Evolutionary conservation across 2,797 vertebrate genomes (phyloP).

Genomic region (Argya squamiceps): DNA sequence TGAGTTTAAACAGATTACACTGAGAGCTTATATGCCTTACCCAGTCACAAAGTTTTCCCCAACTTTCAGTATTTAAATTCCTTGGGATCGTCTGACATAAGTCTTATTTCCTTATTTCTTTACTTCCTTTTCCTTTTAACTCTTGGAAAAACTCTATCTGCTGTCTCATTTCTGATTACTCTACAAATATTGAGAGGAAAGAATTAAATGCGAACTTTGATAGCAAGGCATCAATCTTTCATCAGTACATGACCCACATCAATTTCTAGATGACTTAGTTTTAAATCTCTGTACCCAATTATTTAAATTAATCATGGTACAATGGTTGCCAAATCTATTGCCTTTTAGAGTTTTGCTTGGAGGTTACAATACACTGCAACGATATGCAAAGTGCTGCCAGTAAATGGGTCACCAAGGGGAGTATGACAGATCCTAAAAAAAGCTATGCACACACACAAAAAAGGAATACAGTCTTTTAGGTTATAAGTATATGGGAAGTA

Average conservation of each 20-base stretch:
- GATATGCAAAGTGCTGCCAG: background rate
- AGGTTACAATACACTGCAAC: background rate
- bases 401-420: background rate
- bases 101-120: background rate
- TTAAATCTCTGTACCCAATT: background rate
- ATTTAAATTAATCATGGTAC: background rate
- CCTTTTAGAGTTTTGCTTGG: background rate
- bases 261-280: background rate
- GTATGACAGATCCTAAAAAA: background rate
- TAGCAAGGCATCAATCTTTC: background rate
- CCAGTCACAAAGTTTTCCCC: background rate
- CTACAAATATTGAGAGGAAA: background rate
- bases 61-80: background rate
- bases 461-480: background rate
- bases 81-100: background rate
- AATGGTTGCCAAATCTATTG: background rate
- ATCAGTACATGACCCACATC: background rate
- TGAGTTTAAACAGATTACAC: background rate
- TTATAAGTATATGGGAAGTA: background rate
- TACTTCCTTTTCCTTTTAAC: background rate
- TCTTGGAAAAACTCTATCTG: background rate
- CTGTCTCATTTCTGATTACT: background rate
- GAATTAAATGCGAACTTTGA: background rate
- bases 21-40: background rate
- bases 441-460: background rate